phyloP scores from a whole-genome alignment of 2,113 vertebrate species.

The Gallinago undulata region DNA sequence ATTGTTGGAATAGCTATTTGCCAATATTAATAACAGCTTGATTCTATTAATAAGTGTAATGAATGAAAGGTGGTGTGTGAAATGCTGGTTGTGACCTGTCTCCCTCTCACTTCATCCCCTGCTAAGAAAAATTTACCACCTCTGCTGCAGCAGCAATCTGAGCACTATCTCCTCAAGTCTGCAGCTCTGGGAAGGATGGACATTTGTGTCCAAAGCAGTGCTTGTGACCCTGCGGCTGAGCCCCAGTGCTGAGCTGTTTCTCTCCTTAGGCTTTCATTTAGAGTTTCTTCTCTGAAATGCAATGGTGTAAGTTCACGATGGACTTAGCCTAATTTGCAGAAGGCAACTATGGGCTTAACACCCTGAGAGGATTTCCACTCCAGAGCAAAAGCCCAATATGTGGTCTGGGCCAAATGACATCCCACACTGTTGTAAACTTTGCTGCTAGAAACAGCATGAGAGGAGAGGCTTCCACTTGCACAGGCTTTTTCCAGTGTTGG shows the following conservation, averaged over 20 bases:
- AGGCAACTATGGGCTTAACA: background rate
- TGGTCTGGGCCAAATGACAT: background rate
- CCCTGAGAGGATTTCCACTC: background rate
- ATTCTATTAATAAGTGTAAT: background rate
- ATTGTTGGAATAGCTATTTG: background rate
- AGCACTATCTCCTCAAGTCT: background rate
- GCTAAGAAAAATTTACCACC: background rate
- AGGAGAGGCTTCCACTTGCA: background rate
- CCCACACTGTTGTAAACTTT: background rate
- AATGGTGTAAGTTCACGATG: background rate
- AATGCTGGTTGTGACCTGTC: background rate
- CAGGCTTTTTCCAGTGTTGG: background rate
- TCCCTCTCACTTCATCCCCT: background rate
- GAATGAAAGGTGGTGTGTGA: background rate
- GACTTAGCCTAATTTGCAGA: background rate
- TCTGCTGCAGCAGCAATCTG: background rate
- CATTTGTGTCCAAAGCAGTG: background rate
- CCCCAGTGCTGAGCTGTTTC: background rate
- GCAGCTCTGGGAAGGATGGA: background rate
- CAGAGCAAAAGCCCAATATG: background rate
- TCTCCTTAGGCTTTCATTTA: background rate
- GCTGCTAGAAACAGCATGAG: background rate
- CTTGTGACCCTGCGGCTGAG: background rate
- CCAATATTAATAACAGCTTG: background rate
- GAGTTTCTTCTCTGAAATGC: background rate